phyloP scores from a whole-genome alignment of 2,113 vertebrate genomes.

The Nanorana parkeri region DNA sequence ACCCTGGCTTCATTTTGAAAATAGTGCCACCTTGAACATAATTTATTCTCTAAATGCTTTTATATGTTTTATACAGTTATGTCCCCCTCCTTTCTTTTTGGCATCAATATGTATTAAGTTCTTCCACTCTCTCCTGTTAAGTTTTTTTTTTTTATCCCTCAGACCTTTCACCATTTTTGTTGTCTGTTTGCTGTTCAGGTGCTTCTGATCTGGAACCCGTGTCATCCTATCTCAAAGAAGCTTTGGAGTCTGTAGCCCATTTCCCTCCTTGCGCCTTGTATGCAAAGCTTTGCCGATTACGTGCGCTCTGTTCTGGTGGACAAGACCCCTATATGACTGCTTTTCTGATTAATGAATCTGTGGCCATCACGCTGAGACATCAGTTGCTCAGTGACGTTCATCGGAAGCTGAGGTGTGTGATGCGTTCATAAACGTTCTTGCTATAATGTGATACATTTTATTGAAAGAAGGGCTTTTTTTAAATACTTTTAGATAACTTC shows the following conservation, averaged over 20 bases:
- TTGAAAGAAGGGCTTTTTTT: no score
- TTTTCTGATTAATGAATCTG: constrained; percentile 80
- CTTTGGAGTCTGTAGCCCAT: constrained; percentile 78
- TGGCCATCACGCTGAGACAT: constrained; percentile 83
- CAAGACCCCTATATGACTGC: constrained; percentile 75
- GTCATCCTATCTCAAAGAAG: constrained; percentile 70
- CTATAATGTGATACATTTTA: no score
- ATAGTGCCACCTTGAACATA: no score
- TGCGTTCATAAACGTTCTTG: neutral
- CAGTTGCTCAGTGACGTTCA: constrained; percentile 80
- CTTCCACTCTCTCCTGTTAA: no score
- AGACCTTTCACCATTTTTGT: neutral
- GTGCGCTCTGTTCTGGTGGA: constrained; percentile 78
- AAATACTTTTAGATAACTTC: no score
- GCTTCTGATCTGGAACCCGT: constrained; percentile 72
- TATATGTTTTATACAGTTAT: no score
- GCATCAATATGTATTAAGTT: no score
- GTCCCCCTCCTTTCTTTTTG: no score
- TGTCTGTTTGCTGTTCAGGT: constrained; percentile 65
- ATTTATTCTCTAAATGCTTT: no score
- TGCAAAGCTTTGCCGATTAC: constrained; percentile 76
- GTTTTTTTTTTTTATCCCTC: no score
- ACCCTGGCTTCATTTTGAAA: no score
- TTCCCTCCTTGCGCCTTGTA: constrained; percentile 81
- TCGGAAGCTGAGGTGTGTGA: constrained; percentile 77